Evolutionary conservation across 2,113 vertebrate genomes (phyloP).

Genomic region (Oplegnathus fasciatus): DNA sequence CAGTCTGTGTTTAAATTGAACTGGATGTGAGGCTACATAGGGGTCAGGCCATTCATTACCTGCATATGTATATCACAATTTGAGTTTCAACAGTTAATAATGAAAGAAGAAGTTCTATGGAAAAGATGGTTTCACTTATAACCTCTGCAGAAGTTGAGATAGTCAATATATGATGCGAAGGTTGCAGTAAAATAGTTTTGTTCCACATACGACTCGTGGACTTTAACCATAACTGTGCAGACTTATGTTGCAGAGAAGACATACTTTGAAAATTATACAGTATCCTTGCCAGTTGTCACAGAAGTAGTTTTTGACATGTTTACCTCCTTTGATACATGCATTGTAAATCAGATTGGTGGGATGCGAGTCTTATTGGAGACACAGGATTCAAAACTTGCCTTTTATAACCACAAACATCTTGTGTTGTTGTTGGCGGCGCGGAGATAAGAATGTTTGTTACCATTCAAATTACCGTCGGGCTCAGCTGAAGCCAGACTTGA

Average conservation of each 20-base stretch:
- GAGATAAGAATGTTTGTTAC: constrained; percentile 74
- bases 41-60: constrained; percentile 8
- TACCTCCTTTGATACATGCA: constrained; percentile 33
- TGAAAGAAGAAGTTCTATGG: not conserved
- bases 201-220: not conserved
- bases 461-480: constrained; percentile 47
- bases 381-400: constrained; percentile 34
- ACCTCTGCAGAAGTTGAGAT: constrained; percentile 20
- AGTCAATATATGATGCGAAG: not conserved
- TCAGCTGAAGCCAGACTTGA: constrained; percentile 55
- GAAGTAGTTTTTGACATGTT: constrained; percentile 37
- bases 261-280: constrained; percentile 46
- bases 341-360: constrained; percentile 57
- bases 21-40: constrained; percentile 11
- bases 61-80: not conserved
- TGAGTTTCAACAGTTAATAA: constrained; percentile 3
- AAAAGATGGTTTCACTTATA: not conserved
- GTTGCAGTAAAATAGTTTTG: not conserved
- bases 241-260: not conserved
- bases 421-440: constrained; percentile 68
- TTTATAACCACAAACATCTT: constrained; percentile 68
- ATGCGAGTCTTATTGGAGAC: constrained; percentile 49
- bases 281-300: constrained; percentile 28
- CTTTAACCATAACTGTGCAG: constrained; percentile 6
- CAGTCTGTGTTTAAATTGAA: constrained; percentile 26